These are phyloP conservation scores for Hypotaenidia okinawae DNA, from an alignment of 2,797 vertebrate genomes.

Conservation along the genomic window DNA sequence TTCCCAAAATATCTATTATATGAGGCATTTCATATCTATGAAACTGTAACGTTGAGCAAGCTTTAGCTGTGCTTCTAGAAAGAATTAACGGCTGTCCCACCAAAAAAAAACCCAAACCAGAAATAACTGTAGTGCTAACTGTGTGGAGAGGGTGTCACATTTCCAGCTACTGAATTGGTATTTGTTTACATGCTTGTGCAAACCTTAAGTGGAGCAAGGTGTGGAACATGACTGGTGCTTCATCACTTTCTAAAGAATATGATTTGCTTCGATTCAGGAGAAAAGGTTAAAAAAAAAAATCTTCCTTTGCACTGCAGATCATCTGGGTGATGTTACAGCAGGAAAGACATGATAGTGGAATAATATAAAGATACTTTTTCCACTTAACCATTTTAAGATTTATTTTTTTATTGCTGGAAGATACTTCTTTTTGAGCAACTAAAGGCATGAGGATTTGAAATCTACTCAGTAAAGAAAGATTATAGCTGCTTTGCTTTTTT, in stretches of 20 bases:
- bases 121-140: background rate
- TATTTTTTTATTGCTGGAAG: background rate
- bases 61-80: background rate
- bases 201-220: background rate
- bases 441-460: background rate
- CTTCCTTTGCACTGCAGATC: background rate
- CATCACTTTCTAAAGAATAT: background rate
- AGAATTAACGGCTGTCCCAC: background rate
- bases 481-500: background rate
- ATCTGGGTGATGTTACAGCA: background rate
- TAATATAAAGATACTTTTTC: background rate
- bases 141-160: background rate
- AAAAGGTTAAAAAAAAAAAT: background rate
- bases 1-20: background rate
- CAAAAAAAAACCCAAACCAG: background rate
- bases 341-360: background rate
- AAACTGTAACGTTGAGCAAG: background rate
- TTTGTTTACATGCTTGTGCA: fast-evolving
- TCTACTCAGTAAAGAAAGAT: background rate
- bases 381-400: background rate
- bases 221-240: background rate
- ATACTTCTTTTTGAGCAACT: background rate
- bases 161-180: background rate
- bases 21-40: background rate
- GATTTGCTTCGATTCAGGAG: background rate